Conservation (phyloP, 1,140 invertebrate genomes). For the Galendromus occidentalis region DNA sequence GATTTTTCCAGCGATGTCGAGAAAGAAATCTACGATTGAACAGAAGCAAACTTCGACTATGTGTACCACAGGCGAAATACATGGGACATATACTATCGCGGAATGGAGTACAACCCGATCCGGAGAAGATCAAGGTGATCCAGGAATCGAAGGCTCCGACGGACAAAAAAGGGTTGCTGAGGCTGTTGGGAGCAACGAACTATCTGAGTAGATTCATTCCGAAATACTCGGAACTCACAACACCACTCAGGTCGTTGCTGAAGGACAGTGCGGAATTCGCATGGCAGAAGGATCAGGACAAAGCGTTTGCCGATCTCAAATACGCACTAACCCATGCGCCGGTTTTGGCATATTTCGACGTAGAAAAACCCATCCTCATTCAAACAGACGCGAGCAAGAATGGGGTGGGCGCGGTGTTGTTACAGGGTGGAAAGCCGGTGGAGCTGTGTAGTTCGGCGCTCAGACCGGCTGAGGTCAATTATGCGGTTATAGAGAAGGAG, state of each 20-base stretch:
- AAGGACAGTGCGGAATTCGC: conserved; percentile 15
- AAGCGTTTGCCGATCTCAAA: too few species aligned
- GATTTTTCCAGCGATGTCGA: too few species aligned
- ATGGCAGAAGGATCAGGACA: too few species aligned
- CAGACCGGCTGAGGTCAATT: too few species aligned
- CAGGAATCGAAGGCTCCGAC: conserved; percentile 10
- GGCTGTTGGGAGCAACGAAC: conserved; percentile 26
- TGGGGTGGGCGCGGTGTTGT: too few species aligned
- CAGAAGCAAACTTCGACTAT: too few species aligned
- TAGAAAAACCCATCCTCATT: too few species aligned
- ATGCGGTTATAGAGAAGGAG: too few species aligned
- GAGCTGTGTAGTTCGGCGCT: too few species aligned
- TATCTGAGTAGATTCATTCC: conserved; percentile 26
- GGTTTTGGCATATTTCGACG: conserved; percentile 23
- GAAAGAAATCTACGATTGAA: too few species aligned
- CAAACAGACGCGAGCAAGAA: too few species aligned
- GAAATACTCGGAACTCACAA: conserved; percentile 24
- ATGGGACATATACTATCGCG: conserved; percentile 10
- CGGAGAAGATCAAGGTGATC: conserved; percentile 14
- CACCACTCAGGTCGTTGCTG: conserved; percentile 19
- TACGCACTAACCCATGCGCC: background rate
- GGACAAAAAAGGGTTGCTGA: conserved; percentile 20
- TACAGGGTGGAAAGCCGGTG: too few species aligned
- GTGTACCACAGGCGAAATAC: conserved; percentile 14
- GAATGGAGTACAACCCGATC: conserved; percentile 12